Percentiles rank a stretch among this genome's conserved stretches.
Conservation (phyloP, 1,140 invertebrate genomes). For the Macrosteles quadrilineatus region DNA sequence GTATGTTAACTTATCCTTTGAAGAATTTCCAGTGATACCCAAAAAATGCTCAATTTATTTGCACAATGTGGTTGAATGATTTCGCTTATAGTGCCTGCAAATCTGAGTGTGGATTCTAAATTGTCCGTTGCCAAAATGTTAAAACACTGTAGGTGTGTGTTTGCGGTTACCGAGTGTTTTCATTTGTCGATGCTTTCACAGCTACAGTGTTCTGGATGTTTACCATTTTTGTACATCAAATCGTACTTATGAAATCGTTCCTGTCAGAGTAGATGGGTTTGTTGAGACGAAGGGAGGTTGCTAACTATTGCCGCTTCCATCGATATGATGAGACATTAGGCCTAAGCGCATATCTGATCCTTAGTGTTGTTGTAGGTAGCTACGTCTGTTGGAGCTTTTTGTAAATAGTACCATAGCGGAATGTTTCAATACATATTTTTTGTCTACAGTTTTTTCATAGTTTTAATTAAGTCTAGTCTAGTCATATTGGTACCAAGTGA, state of each 20-base stretch:
- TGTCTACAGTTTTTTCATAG: constrained; percentile 21
- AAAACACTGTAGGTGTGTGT: background rate
- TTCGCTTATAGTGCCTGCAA: constrained; percentile 7
- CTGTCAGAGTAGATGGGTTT: background rate
- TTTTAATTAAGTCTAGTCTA: constrained; percentile 24
- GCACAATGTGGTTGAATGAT: background rate
- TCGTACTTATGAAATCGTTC: background rate
- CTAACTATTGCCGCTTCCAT: background rate
- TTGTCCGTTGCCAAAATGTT: too few relatives aligned
- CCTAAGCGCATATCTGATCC: constrained; percentile 21
- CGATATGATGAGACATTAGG: constrained; percentile 10
- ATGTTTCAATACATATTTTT: constrained; percentile 21
- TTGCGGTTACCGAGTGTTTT: background rate
- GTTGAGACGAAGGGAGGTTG: background rate
- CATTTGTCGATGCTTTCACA: background rate
- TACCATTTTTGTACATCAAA: background rate
- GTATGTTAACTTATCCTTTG: too few relatives aligned
- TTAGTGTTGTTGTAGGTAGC: constrained; percentile 16
- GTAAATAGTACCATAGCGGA: constrained; percentile 19
- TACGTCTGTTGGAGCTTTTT: constrained; percentile 16
- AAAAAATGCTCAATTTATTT: background rate
- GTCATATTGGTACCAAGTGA: constrained; percentile 20
- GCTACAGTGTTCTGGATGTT: constrained; percentile 5
- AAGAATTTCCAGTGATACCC: background rate
- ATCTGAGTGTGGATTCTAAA: background rate